Evolutionary conservation across 2,113 vertebrate species (phyloP), one percentile per base, ranked within the genome.

Genomic region (Pollachius pollachius): DNA sequence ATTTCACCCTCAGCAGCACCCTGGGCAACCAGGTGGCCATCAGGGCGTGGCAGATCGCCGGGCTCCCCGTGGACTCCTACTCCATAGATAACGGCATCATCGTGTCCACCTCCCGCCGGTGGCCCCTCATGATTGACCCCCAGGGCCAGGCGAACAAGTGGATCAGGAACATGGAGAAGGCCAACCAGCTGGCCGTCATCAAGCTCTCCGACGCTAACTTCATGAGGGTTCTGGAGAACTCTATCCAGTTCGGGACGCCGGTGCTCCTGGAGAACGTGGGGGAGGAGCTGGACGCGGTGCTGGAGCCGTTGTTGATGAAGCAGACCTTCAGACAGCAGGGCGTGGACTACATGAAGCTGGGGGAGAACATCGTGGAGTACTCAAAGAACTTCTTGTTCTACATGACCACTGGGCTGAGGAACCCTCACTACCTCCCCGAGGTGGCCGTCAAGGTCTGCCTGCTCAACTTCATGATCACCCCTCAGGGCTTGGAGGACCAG

Each of bases 91-190:
- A 98, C 4, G 95, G 94, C 23, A 93, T 98, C 70, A 96, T 98
- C 41, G 93, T 96, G 67, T 95, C 93, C 63, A 96, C 96, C 81
- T 98, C 96, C 4, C 93, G 94, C 21, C 91, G 93, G 2, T 98
- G 95, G 95, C 85, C 96, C 54, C 87, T 98, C 54, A 98, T 98
- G 94, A 96, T 98, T 62, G 96, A 98, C 78, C 96, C 96, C 67
- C 96, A 98, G 83, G 94, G 94, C 23, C 96, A 98, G 84, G 96
- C 96, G 79, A 97, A 96, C 84, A 96, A 95, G 37, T 98, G 96
- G 96, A 75, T 98, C 68, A 98, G 95, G 78, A 97, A 96, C 72
- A 95, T 97, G 96, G 96, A 98, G 83, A 96, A 94, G 77, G 69
- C 15, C 0, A 97, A 95, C 75, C 95, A 89, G 52, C 89, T 98